A percentile compares a stretch with the other conserved stretches of the same genome.
phyloP scores from a whole-genome alignment of 2,113 vertebrate genomes.

The Craseonycteris thonglongyai region DNA sequence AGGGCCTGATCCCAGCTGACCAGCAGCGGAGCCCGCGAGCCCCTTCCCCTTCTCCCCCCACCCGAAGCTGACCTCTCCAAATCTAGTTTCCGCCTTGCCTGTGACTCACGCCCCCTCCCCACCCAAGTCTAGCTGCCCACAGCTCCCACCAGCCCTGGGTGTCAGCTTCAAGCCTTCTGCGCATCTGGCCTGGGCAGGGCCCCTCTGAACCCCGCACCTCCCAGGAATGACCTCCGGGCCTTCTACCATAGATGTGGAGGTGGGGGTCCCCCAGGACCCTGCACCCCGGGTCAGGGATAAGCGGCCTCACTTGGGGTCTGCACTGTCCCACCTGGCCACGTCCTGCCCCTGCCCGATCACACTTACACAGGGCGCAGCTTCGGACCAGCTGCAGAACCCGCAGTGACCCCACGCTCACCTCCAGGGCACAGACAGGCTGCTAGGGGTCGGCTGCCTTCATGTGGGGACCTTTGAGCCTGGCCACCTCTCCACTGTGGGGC shows the following conservation, averaged over 20 bases:
- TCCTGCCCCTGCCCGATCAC: accelerated
- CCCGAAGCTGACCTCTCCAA: background rate
- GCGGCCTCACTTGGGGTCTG: too few species aligned
- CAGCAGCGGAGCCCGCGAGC: background rate
- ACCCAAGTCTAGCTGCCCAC: background rate
- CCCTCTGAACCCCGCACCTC: background rate
- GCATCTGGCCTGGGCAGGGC: background rate
- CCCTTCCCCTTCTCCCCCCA: background rate
- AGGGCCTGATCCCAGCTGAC: accelerated
- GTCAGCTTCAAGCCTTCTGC: background rate
- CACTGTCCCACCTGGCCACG: too few species aligned
- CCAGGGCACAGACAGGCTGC: background rate
- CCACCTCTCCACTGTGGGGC: background rate
- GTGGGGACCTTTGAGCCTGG: background rate
- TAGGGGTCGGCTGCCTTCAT: slow-evolving; percentile 31
- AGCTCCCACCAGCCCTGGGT: background rate
- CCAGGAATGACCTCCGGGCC: background rate
- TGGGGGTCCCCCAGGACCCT: background rate
- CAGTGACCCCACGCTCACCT: background rate
- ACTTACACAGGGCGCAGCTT: background rate
- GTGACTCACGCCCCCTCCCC: background rate
- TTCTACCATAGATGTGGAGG: background rate
- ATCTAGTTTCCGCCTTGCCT: accelerated
- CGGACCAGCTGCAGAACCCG: too few species aligned
- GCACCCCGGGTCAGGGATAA: too few species aligned